phyloP scores from a whole-genome alignment of 2,888 invertebrate genomes.

The Callyntrura guangdongensis region DNA sequence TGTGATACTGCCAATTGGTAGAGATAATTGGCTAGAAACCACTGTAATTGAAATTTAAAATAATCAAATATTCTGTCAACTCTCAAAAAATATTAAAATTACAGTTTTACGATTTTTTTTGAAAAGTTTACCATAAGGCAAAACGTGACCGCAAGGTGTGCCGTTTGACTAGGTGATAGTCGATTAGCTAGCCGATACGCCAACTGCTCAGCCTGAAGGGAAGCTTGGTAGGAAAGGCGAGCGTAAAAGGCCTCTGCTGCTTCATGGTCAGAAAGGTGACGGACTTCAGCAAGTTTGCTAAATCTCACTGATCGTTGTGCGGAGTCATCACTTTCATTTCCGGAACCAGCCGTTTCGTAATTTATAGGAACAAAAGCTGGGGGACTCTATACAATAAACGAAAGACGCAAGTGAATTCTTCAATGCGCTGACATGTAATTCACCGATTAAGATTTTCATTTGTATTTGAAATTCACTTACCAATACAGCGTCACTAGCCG shows the following conservation, averaged over 20 bases:
- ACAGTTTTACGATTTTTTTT: no score
- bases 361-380: slow-evolving; percentile 97
- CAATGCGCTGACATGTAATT: no score
- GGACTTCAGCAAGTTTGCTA: slow-evolving; percentile 92
- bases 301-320: slow-evolving; percentile 95
- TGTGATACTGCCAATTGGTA: slow-evolving; percentile 95
- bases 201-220: slow-evolving; percentile 93
- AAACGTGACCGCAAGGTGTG: slow-evolving; percentile 94
- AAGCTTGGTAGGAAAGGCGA: slow-evolving; percentile 97
- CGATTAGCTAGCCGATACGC: slow-evolving; percentile 92
- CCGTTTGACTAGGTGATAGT: slow-evolving; percentile 91
- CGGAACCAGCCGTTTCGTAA: slow-evolving; percentile 89
- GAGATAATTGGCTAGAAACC: slow-evolving; percentile 97
- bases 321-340: slow-evolving; percentile 94
- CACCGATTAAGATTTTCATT: no score
- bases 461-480: slow-evolving; percentile 48
- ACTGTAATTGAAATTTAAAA: slow-evolving; percentile 88
- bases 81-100: no score
- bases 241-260: slow-evolving; percentile 97
- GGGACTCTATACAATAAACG: slow-evolving; percentile 90
- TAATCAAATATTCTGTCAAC: not conserved
- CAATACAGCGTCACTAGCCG: slow-evolving; percentile 81
- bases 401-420: slow-evolving; percentile 57
- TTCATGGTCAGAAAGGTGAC: slow-evolving; percentile 95
- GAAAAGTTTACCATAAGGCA: slow-evolving; percentile 95